Evolutionary conservation across 1,140 invertebrate species (phyloP), one percentile per base, ranked within the genome.

Genomic region (Tribolium madens): DNA sequence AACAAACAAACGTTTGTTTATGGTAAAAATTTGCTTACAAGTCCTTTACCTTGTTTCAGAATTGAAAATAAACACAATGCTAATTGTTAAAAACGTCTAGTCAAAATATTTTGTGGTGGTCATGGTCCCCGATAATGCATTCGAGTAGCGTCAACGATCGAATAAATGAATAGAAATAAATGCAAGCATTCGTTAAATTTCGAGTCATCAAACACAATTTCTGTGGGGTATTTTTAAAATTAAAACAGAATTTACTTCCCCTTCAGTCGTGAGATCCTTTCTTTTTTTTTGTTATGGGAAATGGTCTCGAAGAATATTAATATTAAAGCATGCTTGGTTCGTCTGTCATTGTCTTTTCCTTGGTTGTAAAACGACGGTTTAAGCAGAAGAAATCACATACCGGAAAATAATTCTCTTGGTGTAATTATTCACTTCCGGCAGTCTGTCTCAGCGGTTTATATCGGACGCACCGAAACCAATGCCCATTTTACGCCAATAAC

Each of bases 381-480:
- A 52, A 72, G 50, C 47, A 14, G 60, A 75, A 75, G 73, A 75
- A 75, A 75, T 75, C 73, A 75, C 73, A 75, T 60, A 75, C 73
- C 73, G 73, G 73, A 75, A 75, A 75, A 75, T 75, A 75, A 75
- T 75, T 75, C 73, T 68, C 46, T 60, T 26, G 53, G 14, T 68
- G 73, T 75, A 75, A 75, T 75, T 75, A 75, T 75, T 75, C 53
- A 68, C 73, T 75, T 75, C 73, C 73, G 73, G 48, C 53, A 60
- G 73, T 75, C 53, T 64, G 57, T 64, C 57, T 64, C 57, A 33
- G 21, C 57, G 52, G 52, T 57, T 53, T 57, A 64, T 33, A 33
- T 64, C 17, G 53, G 53, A 60, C 53, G 53, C 53, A 26, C 17
- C 53, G 57, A 64, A 18, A 36, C 57, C 57, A 33, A 57, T 57